phyloP scores from a whole-genome alignment of 2,797 vertebrate species.

The Cheirogaleus major region DNA sequence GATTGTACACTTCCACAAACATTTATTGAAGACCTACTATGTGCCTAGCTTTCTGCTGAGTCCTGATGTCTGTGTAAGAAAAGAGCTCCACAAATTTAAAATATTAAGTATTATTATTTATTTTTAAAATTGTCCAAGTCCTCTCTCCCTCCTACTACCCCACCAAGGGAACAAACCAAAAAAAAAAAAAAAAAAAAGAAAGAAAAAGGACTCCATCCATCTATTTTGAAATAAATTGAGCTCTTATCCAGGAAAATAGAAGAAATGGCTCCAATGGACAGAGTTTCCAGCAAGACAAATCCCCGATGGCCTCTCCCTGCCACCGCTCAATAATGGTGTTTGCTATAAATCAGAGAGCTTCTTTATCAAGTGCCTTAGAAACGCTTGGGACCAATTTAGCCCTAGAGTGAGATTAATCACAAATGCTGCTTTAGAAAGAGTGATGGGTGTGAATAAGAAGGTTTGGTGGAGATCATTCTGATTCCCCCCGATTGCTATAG shows the following conservation, averaged over 20 bases:
- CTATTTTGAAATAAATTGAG: slow-evolving; percentile 71
- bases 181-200: neutral
- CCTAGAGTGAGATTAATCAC: slow-evolving; percentile 76
- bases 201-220: slow-evolving; percentile 35
- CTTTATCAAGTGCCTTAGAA: slow-evolving; percentile 78
- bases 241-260: slow-evolving; percentile 68
- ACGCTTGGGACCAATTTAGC: slow-evolving; percentile 71
- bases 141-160: neutral
- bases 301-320: slow-evolving; percentile 65
- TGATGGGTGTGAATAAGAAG: slow-evolving; percentile 71
- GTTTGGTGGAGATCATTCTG: slow-evolving; percentile 53
- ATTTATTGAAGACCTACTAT: neutral
- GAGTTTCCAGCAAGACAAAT: slow-evolving; percentile 77
- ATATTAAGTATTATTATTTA: slow-evolving; percentile 1
- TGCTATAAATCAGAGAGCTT: slow-evolving; percentile 80
- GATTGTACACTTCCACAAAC: neutral
- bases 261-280: slow-evolving; percentile 63
- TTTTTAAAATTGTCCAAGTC: neutral
- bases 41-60: neutral
- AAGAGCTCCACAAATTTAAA: slow-evolving; percentile 25
- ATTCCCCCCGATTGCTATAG: neutral
- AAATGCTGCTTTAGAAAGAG: slow-evolving; percentile 74
- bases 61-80: neutral
- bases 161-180: neutral
- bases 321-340: slow-evolving; percentile 78